Evolutionary conservation across 2,888 invertebrate species (phyloP).

Genomic region (Panorpa germanica): DNA sequence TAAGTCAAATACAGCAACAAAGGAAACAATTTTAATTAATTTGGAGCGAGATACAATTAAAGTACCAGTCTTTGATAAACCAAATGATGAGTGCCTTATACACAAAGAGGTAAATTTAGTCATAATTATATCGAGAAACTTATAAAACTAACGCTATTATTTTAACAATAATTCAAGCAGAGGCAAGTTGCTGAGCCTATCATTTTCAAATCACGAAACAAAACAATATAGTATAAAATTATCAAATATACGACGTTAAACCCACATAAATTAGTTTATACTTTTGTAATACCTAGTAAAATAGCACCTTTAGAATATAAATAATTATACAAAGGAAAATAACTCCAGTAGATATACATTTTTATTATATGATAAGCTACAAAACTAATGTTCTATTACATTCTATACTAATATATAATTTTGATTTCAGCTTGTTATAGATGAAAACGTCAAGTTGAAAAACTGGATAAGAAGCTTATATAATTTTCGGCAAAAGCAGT

Average conservation of each 20-base stretch:
- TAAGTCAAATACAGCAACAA: conserved; percentile 34
- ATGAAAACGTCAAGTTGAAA: conserved; percentile 46
- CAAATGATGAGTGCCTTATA: conserved; percentile 37
- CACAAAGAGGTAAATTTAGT: too few species aligned
- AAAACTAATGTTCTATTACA: not conserved
- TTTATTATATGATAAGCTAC: not conserved
- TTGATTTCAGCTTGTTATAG: conserved; percentile 41
- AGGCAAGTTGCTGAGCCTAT: conserved; percentile 28
- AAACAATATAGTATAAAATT: not conserved
- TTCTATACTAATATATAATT: conserved; percentile 10
- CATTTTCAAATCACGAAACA: conserved; percentile 2
- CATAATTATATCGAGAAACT: too few species aligned
- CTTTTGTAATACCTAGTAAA: too few species aligned
- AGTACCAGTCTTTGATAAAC: conserved; percentile 34
- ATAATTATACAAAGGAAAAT: too few species aligned
- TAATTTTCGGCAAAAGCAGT: conserved; percentile 40
- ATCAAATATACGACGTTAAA: too few species aligned
- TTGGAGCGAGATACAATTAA: conserved; percentile 50
- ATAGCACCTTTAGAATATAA: too few species aligned
- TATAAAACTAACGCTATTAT: too few species aligned
- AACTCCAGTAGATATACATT: too few species aligned
- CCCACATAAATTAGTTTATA: too few species aligned
- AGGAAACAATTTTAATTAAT: conserved; percentile 52
- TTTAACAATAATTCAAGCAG: conserved; percentile 45
- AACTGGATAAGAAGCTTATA: conserved; percentile 57